These are phyloP conservation scores for Trigoniulus corallinus DNA, from an alignment of 1,140 invertebrate genomes.

Conservation along the genomic window DNA sequence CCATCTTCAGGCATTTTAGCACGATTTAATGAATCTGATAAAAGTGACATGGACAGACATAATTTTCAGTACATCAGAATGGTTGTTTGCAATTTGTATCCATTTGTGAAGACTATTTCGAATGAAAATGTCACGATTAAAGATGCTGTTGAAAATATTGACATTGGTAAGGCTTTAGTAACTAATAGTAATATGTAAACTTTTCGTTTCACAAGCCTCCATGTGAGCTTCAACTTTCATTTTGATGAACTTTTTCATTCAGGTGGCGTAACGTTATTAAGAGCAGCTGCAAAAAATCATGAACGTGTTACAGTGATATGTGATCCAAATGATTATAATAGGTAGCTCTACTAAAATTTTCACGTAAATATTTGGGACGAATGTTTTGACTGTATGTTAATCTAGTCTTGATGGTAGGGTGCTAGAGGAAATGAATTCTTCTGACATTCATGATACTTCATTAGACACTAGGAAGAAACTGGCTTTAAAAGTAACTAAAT, in stretches of 20 bases:
- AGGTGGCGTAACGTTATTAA: conserved; percentile 82
- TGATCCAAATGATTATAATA: conserved; percentile 77
- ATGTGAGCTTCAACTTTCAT: too few species aligned
- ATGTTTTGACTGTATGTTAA: not conserved
- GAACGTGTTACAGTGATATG: conserved; percentile 85
- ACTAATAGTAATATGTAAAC: too few species aligned
- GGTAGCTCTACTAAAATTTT: conserved; percentile 16
- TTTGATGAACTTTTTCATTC: too few species aligned
- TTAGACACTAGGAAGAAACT: conserved; percentile 46
- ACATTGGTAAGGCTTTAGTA: conserved; percentile 45
- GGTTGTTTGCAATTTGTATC: conserved; percentile 92
- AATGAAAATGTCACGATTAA: conserved; percentile 60
- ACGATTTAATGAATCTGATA: conserved; percentile 54
- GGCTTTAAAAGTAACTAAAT: conserved; percentile 3
- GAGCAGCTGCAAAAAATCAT: conserved; percentile 96
- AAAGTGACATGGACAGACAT: conserved; percentile 58
- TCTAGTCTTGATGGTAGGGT: conserved; percentile 28
- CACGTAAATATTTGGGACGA: not conserved
- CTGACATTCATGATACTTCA: conserved; percentile 42
- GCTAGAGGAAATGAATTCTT: conserved; percentile 47
- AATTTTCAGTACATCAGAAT: conserved; percentile 54
- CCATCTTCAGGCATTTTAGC: conserved; percentile 38
- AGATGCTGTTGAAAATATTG: conserved; percentile 94
- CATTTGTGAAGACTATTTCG: conserved; percentile 78
- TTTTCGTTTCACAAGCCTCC: too few species aligned